Evolutionary conservation across 2,888 invertebrate species (phyloP), one percentile per base, ranked within the genome.

Genomic region (Dryomyza anilis): DNA sequence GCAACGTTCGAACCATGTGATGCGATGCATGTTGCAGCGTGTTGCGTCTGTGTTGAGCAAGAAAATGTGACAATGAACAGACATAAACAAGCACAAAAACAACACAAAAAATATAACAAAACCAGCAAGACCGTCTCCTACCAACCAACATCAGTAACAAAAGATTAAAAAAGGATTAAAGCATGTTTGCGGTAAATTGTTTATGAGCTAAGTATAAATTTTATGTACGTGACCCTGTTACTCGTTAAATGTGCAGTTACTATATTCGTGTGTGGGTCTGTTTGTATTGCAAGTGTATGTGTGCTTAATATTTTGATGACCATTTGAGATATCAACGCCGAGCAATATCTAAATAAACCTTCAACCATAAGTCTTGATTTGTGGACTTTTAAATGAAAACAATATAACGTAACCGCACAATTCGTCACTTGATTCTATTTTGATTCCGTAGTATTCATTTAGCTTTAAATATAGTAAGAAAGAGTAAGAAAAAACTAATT

Each of bases 11-110:
- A 12, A 39, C 2, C 39, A n/a, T 39, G 39, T 39, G 39, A 14
- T 12, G 12, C 33, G 7, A 3, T 7, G 39, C 8, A 6, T 14
- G 7, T 39, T 2, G 3, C 14, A 14, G 39, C n/a, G 39, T 39
- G 39, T 39, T 39, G 39, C 39, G 3, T 39, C 39, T 39, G 39
- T 39, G 39, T 39, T 39, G 3, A 39, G 39, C 39, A 39, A 39
- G 43, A 25, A 62, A 62, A 62, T 62, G 61, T 62, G 61, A 62
- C 61, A 62, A 62, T 53, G 53, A 62, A 62, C 61, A 62, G 61
- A 52, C 61, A 53, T 53, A 52, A 62, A 53, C 53, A 52, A 25
- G 12, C 43, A n/a, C 19, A 33, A 57, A 5, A 7, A 21, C 39
- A 25, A 21, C 23, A 57, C 8, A 33, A 33, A 23, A 23, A 19